Percentiles rank a stretch among this genome's conserved stretches.
phyloP scores from a whole-genome alignment of 2,888 invertebrate genomes.

The Deroplatys truncata region DNA sequence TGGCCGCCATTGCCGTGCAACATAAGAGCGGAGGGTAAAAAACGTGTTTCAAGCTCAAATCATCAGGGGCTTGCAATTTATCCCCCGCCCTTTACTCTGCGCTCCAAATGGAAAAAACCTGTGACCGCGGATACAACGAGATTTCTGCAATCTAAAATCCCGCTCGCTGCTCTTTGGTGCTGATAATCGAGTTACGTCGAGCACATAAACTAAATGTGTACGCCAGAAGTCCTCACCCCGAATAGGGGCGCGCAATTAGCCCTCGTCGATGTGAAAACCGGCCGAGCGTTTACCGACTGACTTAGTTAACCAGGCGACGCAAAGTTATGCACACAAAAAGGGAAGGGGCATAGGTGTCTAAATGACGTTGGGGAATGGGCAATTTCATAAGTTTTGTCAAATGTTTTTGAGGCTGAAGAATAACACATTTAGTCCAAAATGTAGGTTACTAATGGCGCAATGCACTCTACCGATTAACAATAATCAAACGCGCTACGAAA shows the following conservation, averaged over 20 bases:
- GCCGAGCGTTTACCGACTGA: neutral
- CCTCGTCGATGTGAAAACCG: neutral
- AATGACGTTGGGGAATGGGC: too few relatives aligned
- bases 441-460: too few relatives aligned
- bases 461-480: too few relatives aligned
- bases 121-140: neutral
- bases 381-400: too few relatives aligned
- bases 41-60: neutral
- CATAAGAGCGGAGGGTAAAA: neutral
- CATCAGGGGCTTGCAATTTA: constrained; percentile 4
- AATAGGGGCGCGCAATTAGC: neutral
- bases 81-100: neutral
- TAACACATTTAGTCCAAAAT: too few relatives aligned
- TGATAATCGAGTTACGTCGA: neutral
- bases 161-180: neutral
- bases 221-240: neutral
- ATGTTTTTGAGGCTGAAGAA: too few relatives aligned
- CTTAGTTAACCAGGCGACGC: neutral
- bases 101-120: neutral
- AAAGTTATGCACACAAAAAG: neutral
- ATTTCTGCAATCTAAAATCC: neutral
- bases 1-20: neutral
- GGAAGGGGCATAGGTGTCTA: too few relatives aligned
- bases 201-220: neutral
- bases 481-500: too few relatives aligned